Conservation (phyloP, 2,888 invertebrate species). For the Lapara coniferarum region DNA sequence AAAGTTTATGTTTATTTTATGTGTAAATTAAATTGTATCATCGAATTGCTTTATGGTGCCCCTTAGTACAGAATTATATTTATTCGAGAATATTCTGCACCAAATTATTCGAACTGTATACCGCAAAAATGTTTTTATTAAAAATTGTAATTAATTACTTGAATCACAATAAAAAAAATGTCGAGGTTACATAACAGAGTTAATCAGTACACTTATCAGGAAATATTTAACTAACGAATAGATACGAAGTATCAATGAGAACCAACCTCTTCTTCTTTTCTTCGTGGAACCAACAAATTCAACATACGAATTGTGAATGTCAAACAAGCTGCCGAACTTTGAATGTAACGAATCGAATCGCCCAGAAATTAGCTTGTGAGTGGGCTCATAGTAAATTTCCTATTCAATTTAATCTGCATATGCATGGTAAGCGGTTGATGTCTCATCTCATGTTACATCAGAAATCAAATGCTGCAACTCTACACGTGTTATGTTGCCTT, state of each 20-base stretch:
- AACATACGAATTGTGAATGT: neutral
- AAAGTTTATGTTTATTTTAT: neutral
- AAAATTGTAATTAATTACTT: too few species aligned
- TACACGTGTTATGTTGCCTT: neutral
- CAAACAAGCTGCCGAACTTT: constrained; percentile 17
- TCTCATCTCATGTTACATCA: constrained; percentile 12
- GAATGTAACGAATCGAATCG: constrained; percentile 5
- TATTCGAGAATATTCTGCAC: too few species aligned
- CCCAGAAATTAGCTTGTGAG: constrained; percentile 20
- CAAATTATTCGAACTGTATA: neutral
- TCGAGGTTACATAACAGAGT: too few species aligned
- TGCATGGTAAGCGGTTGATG: constrained; percentile 19
- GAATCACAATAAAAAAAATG: too few species aligned
- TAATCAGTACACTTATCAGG: too few species aligned
- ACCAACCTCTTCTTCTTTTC: too few species aligned
- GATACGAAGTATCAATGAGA: constrained; percentile 4
- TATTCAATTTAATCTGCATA: constrained; percentile 25
- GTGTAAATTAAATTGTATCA: too few species aligned
- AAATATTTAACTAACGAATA: neutral
- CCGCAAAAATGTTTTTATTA: neutral
- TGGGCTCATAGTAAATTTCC: constrained; percentile 21
- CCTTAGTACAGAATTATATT: too few species aligned
- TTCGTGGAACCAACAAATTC: constrained; percentile 8
- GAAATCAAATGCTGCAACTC: constrained; percentile 7
- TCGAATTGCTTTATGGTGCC: too few species aligned